Evolutionary conservation across 2,113 vertebrate species (phyloP), one percentile per base, ranked within the genome.

Genomic region (Ptilorrhoa leucosticta): DNA sequence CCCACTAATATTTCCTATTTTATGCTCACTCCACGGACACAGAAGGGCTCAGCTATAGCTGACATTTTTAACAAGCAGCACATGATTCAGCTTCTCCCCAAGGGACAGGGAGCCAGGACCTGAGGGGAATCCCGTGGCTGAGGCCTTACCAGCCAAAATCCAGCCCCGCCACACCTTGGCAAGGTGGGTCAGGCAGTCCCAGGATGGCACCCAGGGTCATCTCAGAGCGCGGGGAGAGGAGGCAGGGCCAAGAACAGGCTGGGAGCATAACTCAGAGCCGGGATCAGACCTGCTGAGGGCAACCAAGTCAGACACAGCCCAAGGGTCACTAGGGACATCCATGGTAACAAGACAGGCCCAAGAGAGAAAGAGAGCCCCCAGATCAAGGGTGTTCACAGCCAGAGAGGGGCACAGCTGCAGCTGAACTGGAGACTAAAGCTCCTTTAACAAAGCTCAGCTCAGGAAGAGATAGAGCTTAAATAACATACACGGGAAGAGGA

Each of bases 21-120:
- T 45, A 23, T 20, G 24, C 37, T 65, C 30, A 22, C 35, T 57
- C 40, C 22, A 17, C 1, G 0, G 39, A 18, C 0, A 0, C 3
- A 11, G 61, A 75, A 79, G 11, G 8, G 11, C 48, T 88, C 37
- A 60, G 23, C 60, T 8, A 37, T 0, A 18, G 3, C 5, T 2
- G 8, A 15, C 4, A 19, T 47, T 73, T 78, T 71, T 44, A 71
- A 82, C 0, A 0, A 89, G 45, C 26, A 44, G 30, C 44, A 9
- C 10, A 7, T 1, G 17, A 64, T 11, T 13, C 50, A 91, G 12
- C 44, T 77, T 71, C 31, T 35, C 5, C 51, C 26, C 4, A 1
- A 73, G 12, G 27, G 33, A 71, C 17, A 79, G 10, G 10, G 19
- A 57, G 4, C 6, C 35, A 37, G 23, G 20, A 57, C 27, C n/a